Conservation (phyloP, 2,113 vertebrate species). For the Varanus komodoensis region DNA sequence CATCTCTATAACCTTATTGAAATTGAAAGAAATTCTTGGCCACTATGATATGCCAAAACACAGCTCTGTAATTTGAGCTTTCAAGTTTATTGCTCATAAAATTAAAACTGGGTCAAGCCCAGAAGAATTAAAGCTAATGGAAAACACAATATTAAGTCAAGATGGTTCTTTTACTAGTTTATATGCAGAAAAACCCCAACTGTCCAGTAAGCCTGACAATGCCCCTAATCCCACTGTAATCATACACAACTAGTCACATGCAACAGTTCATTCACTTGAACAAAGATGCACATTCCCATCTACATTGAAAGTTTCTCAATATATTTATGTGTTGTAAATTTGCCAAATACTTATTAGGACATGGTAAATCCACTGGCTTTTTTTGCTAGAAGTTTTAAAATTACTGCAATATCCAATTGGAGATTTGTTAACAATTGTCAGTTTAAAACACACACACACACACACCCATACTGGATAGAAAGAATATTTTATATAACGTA, state of each 20-base stretch:
- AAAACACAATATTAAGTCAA: constrained; percentile 44
- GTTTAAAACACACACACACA: no score
- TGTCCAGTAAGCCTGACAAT: neutral
- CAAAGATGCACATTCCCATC: neutral
- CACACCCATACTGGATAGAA: no score
- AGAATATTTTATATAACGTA: neutral
- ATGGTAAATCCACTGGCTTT: neutral
- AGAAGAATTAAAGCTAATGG: constrained; percentile 54
- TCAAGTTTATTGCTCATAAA: constrained; percentile 57
- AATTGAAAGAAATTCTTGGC: constrained; percentile 36
- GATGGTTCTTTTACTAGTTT: constrained; percentile 25
- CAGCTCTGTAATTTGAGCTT: constrained; percentile 40
- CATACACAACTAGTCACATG: neutral
- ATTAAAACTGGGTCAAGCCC: constrained; percentile 55
- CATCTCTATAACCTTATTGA: constrained; percentile 29
- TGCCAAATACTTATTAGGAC: neutral
- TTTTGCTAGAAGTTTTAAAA: neutral
- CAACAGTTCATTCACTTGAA: neutral
- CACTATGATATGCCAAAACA: constrained; percentile 24
- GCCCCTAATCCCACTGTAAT: no score
- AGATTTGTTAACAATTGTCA: neutral
- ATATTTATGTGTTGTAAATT: neutral
- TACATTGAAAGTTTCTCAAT: neutral
- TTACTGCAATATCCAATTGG: neutral
- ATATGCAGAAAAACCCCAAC: neutral